Evolutionary conservation across 2,113 vertebrate species (phyloP), one percentile per base, ranked within the genome.

Genomic region (Triplophysa tibetana): DNA sequence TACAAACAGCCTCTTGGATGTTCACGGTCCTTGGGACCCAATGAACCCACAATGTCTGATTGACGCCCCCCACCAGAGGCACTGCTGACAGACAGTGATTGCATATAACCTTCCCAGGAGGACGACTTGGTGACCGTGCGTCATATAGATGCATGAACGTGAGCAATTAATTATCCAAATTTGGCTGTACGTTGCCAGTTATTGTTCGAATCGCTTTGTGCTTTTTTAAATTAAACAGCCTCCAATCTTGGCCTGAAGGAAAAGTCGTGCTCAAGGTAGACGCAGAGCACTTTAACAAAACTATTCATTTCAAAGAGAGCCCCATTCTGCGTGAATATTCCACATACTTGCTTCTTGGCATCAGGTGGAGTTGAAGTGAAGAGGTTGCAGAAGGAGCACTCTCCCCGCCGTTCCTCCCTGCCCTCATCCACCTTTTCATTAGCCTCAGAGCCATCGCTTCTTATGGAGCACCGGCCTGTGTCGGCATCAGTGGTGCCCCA

Each of bases 1-100:
- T 64, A 77, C 70, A 79, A 85, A 85, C 74, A 78, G 83, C 64
- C 75, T 70, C 38, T 69, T 74, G 74, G 85, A 85, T 78, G 70
- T 80, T 50, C 17, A 48, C 76, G 19, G 29, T 83, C 29, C 69
- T 81, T 56, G 73, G 77, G 80, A 75, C 63, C 77, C 70, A 81
- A 75, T 67, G 64, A 81, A 65, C 73, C 45, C 79, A 82, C 78
- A 33, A 75, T 73, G 68, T 50, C 43, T 84, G 43, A 76, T 81
- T 58, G 81, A 83, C 45, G 63, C 73, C 80, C 84, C 84, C 84
- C 48, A 82, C 81, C 68, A 77, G 50, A 48, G 21, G 62, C 21
- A 76, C 61, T 9, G 75, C 75, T 79, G 69, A 45, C 16, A 67
- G 67, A 14, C 26, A 52, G 43, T 52, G 63, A 56, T 70, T 70